Evolutionary conservation across 1,140 invertebrate species (phyloP).

Genomic region (Bombus picipes): DNA sequence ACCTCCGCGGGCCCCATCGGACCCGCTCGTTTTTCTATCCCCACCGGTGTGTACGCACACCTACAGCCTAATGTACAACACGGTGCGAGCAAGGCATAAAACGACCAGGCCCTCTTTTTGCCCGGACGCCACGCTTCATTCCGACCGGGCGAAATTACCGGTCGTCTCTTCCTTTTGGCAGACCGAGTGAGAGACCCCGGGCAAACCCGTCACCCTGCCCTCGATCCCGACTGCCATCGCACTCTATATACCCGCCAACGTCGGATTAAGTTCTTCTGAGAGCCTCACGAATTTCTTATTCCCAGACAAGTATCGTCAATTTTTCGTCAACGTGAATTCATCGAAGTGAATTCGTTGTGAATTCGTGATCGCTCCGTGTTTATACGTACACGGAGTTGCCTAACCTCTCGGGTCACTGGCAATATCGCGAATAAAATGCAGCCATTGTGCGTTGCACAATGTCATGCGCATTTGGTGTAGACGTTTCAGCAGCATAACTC

Average conservation of each 20-base stretch:
- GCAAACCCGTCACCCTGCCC: neutral
- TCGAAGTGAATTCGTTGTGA: too few relatives aligned
- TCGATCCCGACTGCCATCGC: neutral
- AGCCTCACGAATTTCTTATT: slow-evolving; percentile 18
- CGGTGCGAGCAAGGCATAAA: slow-evolving; percentile 66
- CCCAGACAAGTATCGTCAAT: neutral
- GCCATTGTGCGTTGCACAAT: slow-evolving; percentile 6
- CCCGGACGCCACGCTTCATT: slow-evolving; percentile 62
- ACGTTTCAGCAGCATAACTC: neutral
- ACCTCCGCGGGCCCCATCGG: slow-evolving; percentile 20
- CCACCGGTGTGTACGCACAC: slow-evolving; percentile 53
- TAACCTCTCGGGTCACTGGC: neutral
- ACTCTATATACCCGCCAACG: neutral
- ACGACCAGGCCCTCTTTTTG: slow-evolving; percentile 53
- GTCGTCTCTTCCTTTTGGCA: slow-evolving; percentile 32
- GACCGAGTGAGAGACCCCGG: neutral
- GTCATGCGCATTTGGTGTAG: neutral
- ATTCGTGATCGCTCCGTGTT: too few relatives aligned
- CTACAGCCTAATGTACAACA: slow-evolving; percentile 65
- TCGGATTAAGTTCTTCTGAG: slow-evolving; percentile 42
- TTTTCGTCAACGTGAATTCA: too few relatives aligned
- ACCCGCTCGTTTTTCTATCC: slow-evolving; percentile 33
- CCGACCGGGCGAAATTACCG: slow-evolving; percentile 57
- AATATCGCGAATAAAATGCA: neutral
- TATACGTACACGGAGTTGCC: neutral